phyloP scores from a whole-genome alignment of 1,140 invertebrate genomes.

The Papilio glaucus region DNA sequence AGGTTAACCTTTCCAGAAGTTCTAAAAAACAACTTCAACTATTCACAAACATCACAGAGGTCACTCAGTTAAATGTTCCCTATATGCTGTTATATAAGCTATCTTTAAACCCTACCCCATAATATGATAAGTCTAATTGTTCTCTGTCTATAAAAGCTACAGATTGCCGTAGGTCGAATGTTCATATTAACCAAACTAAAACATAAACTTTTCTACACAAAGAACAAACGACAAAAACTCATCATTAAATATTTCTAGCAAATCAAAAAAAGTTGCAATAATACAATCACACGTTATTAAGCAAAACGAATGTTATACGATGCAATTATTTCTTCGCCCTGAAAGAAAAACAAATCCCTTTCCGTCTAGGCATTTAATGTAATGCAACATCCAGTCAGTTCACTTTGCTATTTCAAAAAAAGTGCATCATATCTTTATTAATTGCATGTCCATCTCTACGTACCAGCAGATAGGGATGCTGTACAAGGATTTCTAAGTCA shows the following conservation, averaged over 20 bases:
- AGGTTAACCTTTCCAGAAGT: too few relatives aligned
- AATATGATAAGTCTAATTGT: too few relatives aligned
- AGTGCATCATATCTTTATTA: conserved; percentile 31
- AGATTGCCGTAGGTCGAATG: too few relatives aligned
- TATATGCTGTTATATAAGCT: too few relatives aligned
- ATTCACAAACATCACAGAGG: too few relatives aligned
- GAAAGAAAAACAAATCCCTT: conserved; percentile 26
- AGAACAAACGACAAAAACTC: background rate
- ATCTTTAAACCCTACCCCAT: too few relatives aligned
- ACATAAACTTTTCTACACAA: background rate
- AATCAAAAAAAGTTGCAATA: background rate
- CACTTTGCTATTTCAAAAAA: conserved; percentile 15
- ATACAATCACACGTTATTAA: conserved; percentile 17
- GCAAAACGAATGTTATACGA: conserved; percentile 8
- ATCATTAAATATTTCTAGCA: conserved; percentile 3
- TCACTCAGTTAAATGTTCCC: too few relatives aligned
- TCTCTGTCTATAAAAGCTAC: too few relatives aligned
- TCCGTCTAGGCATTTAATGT: conserved; percentile 2
- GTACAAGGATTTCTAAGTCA: background rate
- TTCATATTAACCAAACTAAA: background rate
- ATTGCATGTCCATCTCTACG: conserved; percentile 24
- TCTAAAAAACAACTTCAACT: too few relatives aligned
- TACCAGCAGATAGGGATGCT: background rate
- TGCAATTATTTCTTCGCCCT: conserved; percentile 13
- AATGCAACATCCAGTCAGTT: conserved; percentile 23